These are phyloP conservation scores for Perca schrenkii DNA, from an alignment of 2,113 vertebrate species.

Conservation along the genomic window DNA sequence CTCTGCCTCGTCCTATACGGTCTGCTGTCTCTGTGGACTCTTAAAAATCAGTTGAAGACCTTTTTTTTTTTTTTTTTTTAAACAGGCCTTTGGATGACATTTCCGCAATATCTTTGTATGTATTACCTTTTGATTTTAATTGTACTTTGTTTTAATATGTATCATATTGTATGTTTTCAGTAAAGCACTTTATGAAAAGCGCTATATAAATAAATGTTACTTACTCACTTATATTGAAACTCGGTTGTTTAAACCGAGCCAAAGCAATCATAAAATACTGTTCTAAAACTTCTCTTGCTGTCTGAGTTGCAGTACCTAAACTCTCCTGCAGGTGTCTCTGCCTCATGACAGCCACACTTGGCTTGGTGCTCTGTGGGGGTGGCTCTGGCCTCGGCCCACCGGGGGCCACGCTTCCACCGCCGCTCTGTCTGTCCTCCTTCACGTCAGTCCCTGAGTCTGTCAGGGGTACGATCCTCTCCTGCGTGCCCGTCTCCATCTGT, in stretches of 20 bases:
- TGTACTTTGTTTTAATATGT: too few species aligned
- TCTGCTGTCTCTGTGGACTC: too few species aligned
- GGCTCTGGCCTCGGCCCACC: slow-evolving; percentile 73
- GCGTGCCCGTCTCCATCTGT: slow-evolving; percentile 65
- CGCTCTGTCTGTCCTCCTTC: slow-evolving; percentile 58
- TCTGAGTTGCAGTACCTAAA: slow-evolving; percentile 77
- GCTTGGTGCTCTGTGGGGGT: slow-evolving; percentile 81
- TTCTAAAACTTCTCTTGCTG: not conserved
- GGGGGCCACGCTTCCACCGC: slow-evolving; percentile 26
- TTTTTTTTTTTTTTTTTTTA: too few species aligned
- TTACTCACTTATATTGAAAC: not conserved
- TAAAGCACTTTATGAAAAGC: too few species aligned
- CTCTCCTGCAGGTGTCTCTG: slow-evolving; percentile 84
- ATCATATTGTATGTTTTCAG: too few species aligned
- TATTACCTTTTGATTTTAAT: too few species aligned
- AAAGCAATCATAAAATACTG: not conserved
- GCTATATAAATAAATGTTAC: too few species aligned
- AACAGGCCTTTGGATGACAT: too few species aligned
- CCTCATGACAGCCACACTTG: slow-evolving; percentile 75
- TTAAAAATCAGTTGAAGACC: too few species aligned
- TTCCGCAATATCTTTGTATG: too few species aligned
- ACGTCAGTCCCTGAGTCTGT: slow-evolving; percentile 53
- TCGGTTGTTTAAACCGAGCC: not conserved
- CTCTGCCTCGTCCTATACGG: too few species aligned
- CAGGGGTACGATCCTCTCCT: slow-evolving; percentile 72